Base-by-base conservation (phyloP, 2,888 invertebrate species). In the Drymonia ruficornis region DNA sequence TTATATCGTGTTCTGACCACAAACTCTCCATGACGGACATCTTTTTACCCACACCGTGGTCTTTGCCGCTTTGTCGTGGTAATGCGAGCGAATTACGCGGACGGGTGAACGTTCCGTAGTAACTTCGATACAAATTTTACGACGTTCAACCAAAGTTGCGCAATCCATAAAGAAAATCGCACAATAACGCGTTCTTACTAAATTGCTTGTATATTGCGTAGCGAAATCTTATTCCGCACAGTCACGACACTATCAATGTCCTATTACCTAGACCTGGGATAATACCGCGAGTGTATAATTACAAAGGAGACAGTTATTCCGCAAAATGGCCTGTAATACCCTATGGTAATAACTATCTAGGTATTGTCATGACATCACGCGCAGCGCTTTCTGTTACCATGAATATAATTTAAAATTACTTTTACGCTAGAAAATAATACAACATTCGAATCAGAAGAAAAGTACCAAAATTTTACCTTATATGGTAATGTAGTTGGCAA, bases 21-120 rank as follows among this genome's bases (percentile, higher is more conserved):
- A 78, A 82, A 80, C 73, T 76, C 70, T 82, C 87, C 84, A 84
- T 85, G 86, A 78, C 83, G 77, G 76, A 76, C 75, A 72, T 76
- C 76, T 76, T 76, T 80, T 72, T 70, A 76, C 76, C 72, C 70
- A 74, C 78, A 71, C 70, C 71, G 69, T 62, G 61, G n/a, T n/a
- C n/a, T 23, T 23, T 23, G 23, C 7, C n/a, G n/a, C 23, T 23
- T 23, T 23, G 23, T 7, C 7, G 65, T 74, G 62, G 67, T 74
- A 74, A 56, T 69, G 76, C 86, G 86, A 86, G 83, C 84, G 67
- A 85, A 81, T 77, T 77, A 82, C 80, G 74, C 81, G 78, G 81
- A 70, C 78, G 74, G 78, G 80, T 81, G 80, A 86, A 84, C 72
- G 84, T 80, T 83, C 77, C 70, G 65, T 68, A 72, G 67, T 69